Evolutionary conservation across 2,888 invertebrate genomes (phyloP).

Genomic region (Mythimna lalbum): DNA sequence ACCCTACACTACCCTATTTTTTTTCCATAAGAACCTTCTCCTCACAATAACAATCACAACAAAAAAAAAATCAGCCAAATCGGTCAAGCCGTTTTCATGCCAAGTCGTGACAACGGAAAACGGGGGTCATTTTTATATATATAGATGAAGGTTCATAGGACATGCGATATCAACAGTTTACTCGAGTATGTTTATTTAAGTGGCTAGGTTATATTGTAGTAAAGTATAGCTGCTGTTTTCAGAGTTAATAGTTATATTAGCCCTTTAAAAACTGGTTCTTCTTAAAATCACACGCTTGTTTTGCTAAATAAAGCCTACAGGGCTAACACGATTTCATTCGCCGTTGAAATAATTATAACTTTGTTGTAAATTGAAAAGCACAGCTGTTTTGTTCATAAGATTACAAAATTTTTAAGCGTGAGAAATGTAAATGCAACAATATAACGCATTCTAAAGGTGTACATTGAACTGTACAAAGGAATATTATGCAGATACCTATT

Average conservation of each 20-base stretch:
- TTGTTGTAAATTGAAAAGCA: slow-evolving; percentile 33
- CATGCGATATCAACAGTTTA: background rate
- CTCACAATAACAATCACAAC: no score
- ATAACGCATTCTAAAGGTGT: background rate
- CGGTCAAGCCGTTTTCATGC: no score
- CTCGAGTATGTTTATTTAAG: slow-evolving; percentile 13
- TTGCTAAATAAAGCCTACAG: slow-evolving; percentile 11
- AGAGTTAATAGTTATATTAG: background rate
- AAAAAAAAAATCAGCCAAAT: no score
- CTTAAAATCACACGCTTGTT: background rate
- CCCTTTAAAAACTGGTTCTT: background rate
- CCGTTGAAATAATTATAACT: slow-evolving; percentile 32
- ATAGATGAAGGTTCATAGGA: background rate
- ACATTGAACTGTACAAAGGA: background rate
- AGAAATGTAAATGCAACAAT: slow-evolving; percentile 33
- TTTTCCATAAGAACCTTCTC: no score
- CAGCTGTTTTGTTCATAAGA: slow-evolving; percentile 16
- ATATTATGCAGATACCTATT: background rate
- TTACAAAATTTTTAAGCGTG: slow-evolving; percentile 18
- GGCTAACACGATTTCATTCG: background rate
- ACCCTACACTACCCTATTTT: no score
- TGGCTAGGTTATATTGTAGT: background rate
- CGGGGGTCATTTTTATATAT: no score
- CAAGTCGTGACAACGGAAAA: no score
- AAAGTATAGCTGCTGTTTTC: slow-evolving; percentile 18